phyloP scores from a whole-genome alignment of 2,888 invertebrate genomes.

The Eudasyphora cyanicolor region DNA sequence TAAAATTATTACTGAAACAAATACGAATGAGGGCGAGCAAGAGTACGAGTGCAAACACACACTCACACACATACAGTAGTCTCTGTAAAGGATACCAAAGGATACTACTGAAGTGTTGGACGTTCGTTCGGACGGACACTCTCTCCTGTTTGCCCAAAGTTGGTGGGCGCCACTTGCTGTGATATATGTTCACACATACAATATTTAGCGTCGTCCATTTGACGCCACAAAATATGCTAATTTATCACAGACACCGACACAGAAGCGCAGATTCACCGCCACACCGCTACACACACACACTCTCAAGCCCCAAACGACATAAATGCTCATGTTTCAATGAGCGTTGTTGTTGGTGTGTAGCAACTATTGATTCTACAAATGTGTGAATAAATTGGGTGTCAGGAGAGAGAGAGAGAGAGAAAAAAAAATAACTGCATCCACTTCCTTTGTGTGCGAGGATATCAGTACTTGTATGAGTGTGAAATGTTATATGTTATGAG shows the following conservation, averaged over 20 bases:
- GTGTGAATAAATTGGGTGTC: neutral
- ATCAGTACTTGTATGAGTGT: neutral
- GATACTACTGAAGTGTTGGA: constrained; percentile 22
- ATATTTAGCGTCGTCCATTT: constrained; percentile 48
- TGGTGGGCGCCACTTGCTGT: constrained; percentile 62
- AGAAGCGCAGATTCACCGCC: neutral
- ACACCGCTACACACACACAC: constrained; percentile 20
- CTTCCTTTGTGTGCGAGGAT: neutral
- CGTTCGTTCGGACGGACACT: constrained; percentile 26
- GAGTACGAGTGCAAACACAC: neutral
- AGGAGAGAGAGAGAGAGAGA: neutral
- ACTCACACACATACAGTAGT: neutral
- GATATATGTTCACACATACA: constrained; percentile 61
- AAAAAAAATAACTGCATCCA: constrained; percentile 22
- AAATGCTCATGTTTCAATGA: constrained; percentile 45
- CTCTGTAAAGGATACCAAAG: neutral
- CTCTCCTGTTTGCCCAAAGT: constrained; percentile 16
- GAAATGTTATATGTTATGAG: neutral
- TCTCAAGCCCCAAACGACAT: neutral
- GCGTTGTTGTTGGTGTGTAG: neutral
- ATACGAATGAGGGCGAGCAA: neutral
- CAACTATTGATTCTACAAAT: neutral
- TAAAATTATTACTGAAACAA: constrained; percentile 53
- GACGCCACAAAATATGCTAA: constrained; percentile 37
- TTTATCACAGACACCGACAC: neutral